Evolutionary conservation across 2,113 vertebrate species (phyloP), one percentile per base, ranked within the genome.

Genomic region (Oncorhynchus mykiss): DNA sequence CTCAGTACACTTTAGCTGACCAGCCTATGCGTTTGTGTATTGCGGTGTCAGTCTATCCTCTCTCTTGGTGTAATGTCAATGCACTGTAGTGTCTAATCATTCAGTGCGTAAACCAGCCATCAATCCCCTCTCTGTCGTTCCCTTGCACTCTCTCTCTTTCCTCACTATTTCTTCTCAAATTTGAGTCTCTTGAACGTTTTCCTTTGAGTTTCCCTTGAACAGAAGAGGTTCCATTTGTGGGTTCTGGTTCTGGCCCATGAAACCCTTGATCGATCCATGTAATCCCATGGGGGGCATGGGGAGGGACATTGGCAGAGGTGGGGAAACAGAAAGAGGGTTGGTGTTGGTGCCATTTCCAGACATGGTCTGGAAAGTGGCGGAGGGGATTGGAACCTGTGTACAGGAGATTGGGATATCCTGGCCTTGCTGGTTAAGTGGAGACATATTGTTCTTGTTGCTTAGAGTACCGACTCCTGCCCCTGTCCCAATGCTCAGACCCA

Each of bases 131-230:
- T 87, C 82, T 88, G 88, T 89, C 75, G 85, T 84, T 62, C 45
- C 85, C 80, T 86, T 80, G 74, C 80, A 34, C 34, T 39, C 34
- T 34, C 34, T 9, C 39, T 24, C 49, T 76, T n/a, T 70, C 25
- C 59, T 24, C 18, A 79, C 82, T 4, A 67, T 74, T 84, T 82
- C 72, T 80, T 77, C 84, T 94, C 92, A 96, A 86, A 97, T 96
- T 90, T 97, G 96, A 78, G 96, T 96, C 91, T 97, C 96, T 91
- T 97, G 96, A 82, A 97, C 96, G 14, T 97, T 97, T 93, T 97
- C 96, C 94, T 97, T 97, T 5, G 96, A 97, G 90, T 88, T 94
- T 85, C 95, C 96, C 88, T 96, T 97, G 86, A 97, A 96, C 84
- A 97, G 94, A 83, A 97, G 94, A 79, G 96, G 96, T 91, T 97